phyloP scores from a whole-genome alignment of 2,888 invertebrate species.

The Incurvaria masculella region DNA sequence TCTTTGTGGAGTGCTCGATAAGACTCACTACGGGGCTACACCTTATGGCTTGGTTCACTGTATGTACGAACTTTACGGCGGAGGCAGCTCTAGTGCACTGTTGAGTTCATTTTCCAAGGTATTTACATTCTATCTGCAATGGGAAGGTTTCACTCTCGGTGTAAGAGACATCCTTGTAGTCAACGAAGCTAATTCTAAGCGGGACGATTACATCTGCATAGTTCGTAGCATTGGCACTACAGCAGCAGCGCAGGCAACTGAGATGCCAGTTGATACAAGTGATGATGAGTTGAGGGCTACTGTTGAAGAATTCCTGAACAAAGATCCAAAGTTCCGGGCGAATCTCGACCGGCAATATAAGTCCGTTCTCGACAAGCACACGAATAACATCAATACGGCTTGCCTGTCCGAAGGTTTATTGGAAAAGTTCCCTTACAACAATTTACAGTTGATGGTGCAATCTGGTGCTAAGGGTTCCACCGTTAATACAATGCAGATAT shows the following conservation, averaged over 20 bases:
- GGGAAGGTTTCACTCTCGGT: conserved; percentile 91
- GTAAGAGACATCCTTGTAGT: conserved; percentile 91
- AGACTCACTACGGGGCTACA: conserved; percentile 95
- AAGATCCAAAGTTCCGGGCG: conserved; percentile 73
- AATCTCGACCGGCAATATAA: conserved; percentile 84
- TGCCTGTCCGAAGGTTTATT: conserved; percentile 85
- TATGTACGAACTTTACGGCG: conserved; percentile 94
- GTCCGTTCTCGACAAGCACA: conserved; percentile 72
- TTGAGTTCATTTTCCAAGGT: conserved; percentile 89
- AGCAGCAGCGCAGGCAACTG: conserved; percentile 68
- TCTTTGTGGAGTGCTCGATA: conserved; percentile 89
- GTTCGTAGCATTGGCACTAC: conserved; percentile 61
- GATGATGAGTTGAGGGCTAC: conserved; percentile 60
- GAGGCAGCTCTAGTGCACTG: conserved; percentile 73
- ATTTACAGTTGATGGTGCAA: conserved; percentile 97
- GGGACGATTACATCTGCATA: conserved; percentile 65
- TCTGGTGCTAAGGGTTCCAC: conserved; percentile 99
- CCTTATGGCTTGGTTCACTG: conserved; percentile 93
- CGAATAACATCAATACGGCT: conserved; percentile 85
- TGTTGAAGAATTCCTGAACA: conserved; percentile 66
- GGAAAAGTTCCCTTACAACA: conserved; percentile 88
- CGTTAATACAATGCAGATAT: conserved; percentile 98
- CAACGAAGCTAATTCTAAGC: conserved; percentile 65
- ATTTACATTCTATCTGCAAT: conserved; percentile 87
- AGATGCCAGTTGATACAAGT: conserved; percentile 57